phyloP scores from a whole-genome alignment of 2,113 vertebrate genomes.

The Cephalophus harveyi region DNA sequence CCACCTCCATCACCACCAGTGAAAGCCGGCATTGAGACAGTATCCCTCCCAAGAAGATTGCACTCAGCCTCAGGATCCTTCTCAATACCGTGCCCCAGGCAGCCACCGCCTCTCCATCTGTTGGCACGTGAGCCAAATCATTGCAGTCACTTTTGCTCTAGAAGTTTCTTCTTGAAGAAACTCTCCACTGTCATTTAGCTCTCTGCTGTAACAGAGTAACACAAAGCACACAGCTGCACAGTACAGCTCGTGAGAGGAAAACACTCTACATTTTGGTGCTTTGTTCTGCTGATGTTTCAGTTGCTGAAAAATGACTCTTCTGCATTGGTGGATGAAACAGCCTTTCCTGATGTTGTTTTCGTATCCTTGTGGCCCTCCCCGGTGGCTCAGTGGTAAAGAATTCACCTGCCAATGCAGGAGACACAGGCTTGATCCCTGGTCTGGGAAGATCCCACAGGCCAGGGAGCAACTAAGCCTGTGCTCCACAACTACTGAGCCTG shows the following conservation, averaged over 20 bases:
- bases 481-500: not conserved
- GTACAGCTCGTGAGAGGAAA: not conserved
- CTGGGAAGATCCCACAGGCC: not conserved
- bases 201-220: not conserved
- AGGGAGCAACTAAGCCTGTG: not conserved
- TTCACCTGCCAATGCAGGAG: not conserved
- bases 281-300: not conserved
- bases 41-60: not conserved
- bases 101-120: not conserved
- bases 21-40: fast-evolving
- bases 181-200: not conserved
- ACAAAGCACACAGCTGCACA: not conserved
- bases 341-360: not conserved
- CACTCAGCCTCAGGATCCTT: not conserved
- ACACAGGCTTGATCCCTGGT: not conserved
- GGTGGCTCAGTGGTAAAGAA: not conserved
- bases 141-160: not conserved
- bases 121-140: not conserved
- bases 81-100: not conserved
- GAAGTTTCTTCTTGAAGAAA: not conserved
- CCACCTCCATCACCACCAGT: not conserved
- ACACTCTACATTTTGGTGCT: not conserved
- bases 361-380: not conserved
- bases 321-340: not conserved
- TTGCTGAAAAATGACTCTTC: not conserved